Conservation (phyloP, 2,113 vertebrate species). For the Gasterosteus aculeatus region DNA sequence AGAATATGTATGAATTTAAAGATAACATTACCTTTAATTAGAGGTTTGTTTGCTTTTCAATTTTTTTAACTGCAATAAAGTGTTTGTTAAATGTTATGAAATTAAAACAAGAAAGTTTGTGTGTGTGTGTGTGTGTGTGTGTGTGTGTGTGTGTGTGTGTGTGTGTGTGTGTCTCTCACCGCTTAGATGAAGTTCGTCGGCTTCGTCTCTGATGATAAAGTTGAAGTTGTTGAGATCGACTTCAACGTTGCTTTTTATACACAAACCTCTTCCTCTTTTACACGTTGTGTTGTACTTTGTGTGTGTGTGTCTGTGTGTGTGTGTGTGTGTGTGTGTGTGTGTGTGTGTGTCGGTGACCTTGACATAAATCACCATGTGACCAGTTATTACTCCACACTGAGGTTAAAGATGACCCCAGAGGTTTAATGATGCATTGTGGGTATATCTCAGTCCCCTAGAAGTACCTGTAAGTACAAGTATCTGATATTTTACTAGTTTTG, state of each 20-base stretch:
- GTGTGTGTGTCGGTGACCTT: background rate
- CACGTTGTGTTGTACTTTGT: background rate
- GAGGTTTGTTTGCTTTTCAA: too few species aligned
- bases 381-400: background rate
- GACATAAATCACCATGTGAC: background rate
- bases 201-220: background rate
- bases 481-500: too few species aligned
- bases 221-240: background rate
- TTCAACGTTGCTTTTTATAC: background rate
- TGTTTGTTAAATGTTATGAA: too few species aligned
- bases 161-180: background rate
- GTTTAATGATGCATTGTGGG: too few species aligned
- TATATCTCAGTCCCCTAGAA: too few species aligned
- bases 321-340: background rate
- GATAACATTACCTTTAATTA: too few species aligned
- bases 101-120: background rate
- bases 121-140: background rate
- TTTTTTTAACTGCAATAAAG: too few species aligned
- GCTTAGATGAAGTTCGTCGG: background rate
- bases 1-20: too few species aligned
- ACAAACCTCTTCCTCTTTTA: background rate
- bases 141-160: background rate
- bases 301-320: background rate
- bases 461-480: too few species aligned
- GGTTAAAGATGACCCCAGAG: background rate